phyloP scores from a whole-genome alignment of 2,888 invertebrate genomes.

The Meandrusa payeni region DNA sequence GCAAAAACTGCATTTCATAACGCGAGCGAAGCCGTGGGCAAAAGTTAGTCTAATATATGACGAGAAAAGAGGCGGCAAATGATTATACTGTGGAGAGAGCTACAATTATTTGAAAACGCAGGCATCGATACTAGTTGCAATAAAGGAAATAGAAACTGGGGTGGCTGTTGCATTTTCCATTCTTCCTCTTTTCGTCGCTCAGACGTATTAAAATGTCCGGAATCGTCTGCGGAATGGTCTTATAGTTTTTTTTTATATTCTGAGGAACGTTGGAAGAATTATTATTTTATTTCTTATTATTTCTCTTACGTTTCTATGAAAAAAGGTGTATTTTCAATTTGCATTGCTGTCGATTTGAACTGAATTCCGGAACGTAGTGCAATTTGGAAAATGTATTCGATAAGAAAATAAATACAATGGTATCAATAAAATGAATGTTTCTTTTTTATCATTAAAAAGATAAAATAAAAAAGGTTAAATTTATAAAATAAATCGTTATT shows the following conservation, averaged over 20 bases:
- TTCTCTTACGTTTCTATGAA: slow-evolving; percentile 1
- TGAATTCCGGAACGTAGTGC: too few relatives aligned
- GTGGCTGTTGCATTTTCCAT: slow-evolving; percentile 20
- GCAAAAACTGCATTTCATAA: too few relatives aligned
- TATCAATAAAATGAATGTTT: too few relatives aligned
- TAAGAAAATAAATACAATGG: too few relatives aligned
- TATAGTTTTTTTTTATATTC: slow-evolving; percentile 5
- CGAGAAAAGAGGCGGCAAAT: too few relatives aligned
- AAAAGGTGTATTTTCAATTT: not conserved
- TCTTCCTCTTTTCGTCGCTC: slow-evolving; percentile 4
- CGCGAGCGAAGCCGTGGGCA: too few relatives aligned
- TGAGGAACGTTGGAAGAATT: slow-evolving; percentile 6
- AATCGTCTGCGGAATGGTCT: slow-evolving; percentile 10
- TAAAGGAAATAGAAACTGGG: slow-evolving; percentile 3
- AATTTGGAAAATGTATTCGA: too few relatives aligned
- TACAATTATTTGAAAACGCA: slow-evolving; percentile 9
- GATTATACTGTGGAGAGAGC: not conserved
- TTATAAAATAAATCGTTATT: too few relatives aligned
- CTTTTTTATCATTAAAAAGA: too few relatives aligned
- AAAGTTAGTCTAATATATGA: too few relatives aligned
- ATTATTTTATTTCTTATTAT: slow-evolving; percentile 5
- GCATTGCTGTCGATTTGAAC: too few relatives aligned
- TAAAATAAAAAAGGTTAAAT: too few relatives aligned
- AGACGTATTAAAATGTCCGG: slow-evolving; percentile 18
- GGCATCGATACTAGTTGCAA: slow-evolving; percentile 4